Evolutionary conservation across 2,797 vertebrate genomes (phyloP).

Genomic region (Scarus forsteni): DNA sequence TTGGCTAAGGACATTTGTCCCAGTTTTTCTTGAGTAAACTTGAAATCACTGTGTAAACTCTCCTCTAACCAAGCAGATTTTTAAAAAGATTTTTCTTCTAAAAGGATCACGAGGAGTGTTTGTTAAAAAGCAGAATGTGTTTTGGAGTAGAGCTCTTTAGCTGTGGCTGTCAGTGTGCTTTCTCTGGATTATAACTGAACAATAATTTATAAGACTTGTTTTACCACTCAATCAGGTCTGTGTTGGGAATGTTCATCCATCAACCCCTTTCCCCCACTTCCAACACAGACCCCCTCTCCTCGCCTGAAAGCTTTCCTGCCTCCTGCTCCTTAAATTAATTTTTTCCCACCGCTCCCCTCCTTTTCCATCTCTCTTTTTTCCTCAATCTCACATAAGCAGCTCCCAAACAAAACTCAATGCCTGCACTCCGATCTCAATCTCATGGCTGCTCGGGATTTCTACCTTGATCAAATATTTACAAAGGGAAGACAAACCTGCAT

Average conservation of each 20-base stretch:
- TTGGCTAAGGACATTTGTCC: not conserved
- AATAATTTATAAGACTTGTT: slow-evolving; percentile 55
- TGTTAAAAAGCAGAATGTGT: not conserved
- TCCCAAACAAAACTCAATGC: slow-evolving; percentile 42
- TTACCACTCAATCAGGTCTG: slow-evolving; percentile 56
- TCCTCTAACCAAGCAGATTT: not conserved
- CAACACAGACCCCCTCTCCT: not conserved
- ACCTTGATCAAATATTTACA: slow-evolving; percentile 74
- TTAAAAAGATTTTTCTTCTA: not conserved
- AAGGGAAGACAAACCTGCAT: slow-evolving; percentile 41
- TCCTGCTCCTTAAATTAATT: slow-evolving; percentile 51
- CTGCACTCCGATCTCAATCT: slow-evolving; percentile 59
- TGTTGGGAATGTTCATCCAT: slow-evolving; percentile 63
- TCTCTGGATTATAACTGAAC: slow-evolving; percentile 49
- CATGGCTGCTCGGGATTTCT: slow-evolving; percentile 51
- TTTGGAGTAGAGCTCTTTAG: slow-evolving; percentile 7
- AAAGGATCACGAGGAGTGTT: not conserved
- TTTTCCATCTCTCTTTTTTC: not conserved
- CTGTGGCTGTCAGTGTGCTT: slow-evolving; percentile 26
- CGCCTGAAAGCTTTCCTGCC: slow-evolving; percentile 16
- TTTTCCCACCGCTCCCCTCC: slow-evolving; percentile 28
- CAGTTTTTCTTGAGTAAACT: slow-evolving; percentile 2
- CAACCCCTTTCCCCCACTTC: slow-evolving; percentile 29
- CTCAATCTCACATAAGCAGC: slow-evolving; percentile 27
- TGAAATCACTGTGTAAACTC: not conserved